A percentile compares a stretch with the other conserved stretches of the same genome.
These are phyloP conservation scores for Liparis tanakae DNA, from an alignment of 2,797 vertebrate species.

Conservation along the genomic window DNA sequence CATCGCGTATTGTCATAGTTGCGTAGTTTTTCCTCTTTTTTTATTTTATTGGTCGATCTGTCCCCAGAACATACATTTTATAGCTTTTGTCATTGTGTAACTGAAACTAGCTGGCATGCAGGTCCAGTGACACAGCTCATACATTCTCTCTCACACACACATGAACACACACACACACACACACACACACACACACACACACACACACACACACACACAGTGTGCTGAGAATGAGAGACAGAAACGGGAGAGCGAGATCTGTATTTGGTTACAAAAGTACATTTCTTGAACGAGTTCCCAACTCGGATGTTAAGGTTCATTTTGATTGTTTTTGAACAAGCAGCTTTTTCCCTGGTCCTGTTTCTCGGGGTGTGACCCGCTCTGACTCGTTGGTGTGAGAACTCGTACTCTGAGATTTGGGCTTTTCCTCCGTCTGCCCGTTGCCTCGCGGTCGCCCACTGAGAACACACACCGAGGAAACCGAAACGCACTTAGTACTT, in stretches of 20 bases:
- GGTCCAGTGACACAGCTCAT: conserved; percentile 4
- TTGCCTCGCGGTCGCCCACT: conserved; percentile 58
- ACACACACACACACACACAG: conserved; percentile 5
- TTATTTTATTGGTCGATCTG: neutral
- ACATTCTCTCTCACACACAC: neutral
- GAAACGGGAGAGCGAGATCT: neutral
- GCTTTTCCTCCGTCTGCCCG: conserved; percentile 25
- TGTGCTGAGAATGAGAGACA: conserved; percentile 6
- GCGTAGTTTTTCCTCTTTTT: too few relatives aligned
- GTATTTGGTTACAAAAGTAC: conserved; percentile 7
- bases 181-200: neutral
- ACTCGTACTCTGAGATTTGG: conserved; percentile 49
- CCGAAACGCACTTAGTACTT: conserved; percentile 48
- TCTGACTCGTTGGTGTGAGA: conserved; percentile 67
- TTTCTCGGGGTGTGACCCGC: conserved; percentile 40
- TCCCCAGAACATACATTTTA: neutral
- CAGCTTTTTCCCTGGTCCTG: conserved; percentile 48
- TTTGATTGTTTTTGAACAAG: conserved; percentile 58
- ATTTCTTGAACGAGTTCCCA: conserved; percentile 39
- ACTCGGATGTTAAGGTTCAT: conserved; percentile 48
- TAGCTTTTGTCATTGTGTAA: conserved; percentile 14
- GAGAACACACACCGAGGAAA: conserved; percentile 49
- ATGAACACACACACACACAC: neutral
- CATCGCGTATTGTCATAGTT: neutral
- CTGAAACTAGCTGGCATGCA: conserved; percentile 6